Base-by-base conservation (phyloP, 2,797 vertebrate species). In the Margarornis squamiger region DNA sequence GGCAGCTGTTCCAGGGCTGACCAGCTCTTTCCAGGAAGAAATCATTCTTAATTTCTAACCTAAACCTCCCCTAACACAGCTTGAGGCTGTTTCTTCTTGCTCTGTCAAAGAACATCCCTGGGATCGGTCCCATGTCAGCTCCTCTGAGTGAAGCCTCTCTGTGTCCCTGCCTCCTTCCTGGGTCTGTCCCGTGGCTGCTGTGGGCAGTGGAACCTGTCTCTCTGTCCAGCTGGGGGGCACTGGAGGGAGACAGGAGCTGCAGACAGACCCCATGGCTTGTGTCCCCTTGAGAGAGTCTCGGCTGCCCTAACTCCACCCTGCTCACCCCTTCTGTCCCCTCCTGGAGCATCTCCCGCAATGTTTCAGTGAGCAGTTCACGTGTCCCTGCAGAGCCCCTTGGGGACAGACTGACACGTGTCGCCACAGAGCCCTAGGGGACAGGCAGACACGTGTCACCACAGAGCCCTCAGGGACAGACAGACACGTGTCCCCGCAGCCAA, bases 401-500 rank as follows among this genome's bases (percentile, higher is more conserved):
- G 41, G 43, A 6, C 22, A 23, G 52, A 2, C 9, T 0, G 19
- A 7, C 32, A 45, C 6, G 27, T 8, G 3, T 41, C 43, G 32
- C 32, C 2, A 0, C 23, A 32, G 57, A 15, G 32, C 10, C 71
- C 41, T 10, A 6, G 7, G 43, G 41, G 43, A 6, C 22, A 23
- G 52, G 2, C 9, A 0, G 20, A 7, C 32, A 45, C 7, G 24
- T 8, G 3, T 41, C 43, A 34, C 32, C 2, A 0, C 23, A 30
- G 57, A 15, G 32, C 10, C 71, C 41, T 10, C 9, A 8, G 39
- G 39, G 46, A 6, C 12, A 23, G 57, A 2, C 13, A 0, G 19
- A 38, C 2, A 0, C 0, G 0, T 68, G 62, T 61, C 26, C 34
- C 36, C 1, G 0, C 41, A 22, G 55, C 36, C 70, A 2, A 6